Conservation (phyloP, 2,797 vertebrate species). For the Macroramphosus scolopax region DNA sequence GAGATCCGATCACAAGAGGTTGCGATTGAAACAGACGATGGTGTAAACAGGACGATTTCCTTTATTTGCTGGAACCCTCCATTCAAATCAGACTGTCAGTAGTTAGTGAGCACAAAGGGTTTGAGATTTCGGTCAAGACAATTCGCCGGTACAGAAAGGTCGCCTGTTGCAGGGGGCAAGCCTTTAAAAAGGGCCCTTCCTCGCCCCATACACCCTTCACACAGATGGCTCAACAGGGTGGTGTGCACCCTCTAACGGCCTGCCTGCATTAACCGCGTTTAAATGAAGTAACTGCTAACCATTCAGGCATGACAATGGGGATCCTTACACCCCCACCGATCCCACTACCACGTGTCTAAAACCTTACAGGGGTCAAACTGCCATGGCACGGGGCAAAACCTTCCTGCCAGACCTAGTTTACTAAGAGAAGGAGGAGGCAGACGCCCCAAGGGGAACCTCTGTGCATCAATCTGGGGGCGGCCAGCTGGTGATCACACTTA, state of each 20-base stretch:
- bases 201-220: slow-evolving; percentile 6
- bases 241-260: slow-evolving; percentile 34
- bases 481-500: slow-evolving; percentile 75
- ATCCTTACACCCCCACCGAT: slow-evolving; percentile 6
- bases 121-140: no score
- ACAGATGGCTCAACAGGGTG: slow-evolving; percentile 46
- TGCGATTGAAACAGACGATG: no score
- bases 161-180: no score
- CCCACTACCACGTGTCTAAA: slow-evolving; percentile 35
- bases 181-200: neutral
- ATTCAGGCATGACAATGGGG: slow-evolving; percentile 40
- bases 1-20: no score
- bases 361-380: slow-evolving; percentile 64
- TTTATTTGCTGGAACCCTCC: no score
- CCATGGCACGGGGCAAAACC: slow-evolving; percentile 36
- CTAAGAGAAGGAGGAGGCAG: slow-evolving; percentile 48
- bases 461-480: slow-evolving; percentile 58
- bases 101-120: no score
- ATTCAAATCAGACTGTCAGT: no score
- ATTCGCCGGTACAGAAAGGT: no score
- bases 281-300: slow-evolving; percentile 61
- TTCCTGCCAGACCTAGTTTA: slow-evolving; percentile 68
- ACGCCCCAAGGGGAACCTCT: slow-evolving; percentile 50
- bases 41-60: no score
- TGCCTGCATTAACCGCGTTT: slow-evolving; percentile 40